Conservation (phyloP, 1,140 invertebrate genomes). For the Aphaenogaster floridana region DNA sequence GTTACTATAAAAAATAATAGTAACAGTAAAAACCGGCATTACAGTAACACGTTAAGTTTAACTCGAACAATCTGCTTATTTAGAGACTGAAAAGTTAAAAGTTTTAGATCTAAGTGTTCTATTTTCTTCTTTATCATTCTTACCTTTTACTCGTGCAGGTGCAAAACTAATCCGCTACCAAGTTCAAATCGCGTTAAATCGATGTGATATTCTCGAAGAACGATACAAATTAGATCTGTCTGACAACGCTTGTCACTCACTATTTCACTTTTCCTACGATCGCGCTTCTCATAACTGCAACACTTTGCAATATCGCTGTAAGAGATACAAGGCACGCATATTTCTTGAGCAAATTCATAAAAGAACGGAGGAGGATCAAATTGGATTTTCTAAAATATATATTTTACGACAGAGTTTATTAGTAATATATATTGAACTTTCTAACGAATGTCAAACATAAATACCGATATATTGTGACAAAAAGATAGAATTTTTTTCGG, state of each 20-base stretch:
- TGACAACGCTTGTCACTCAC: constrained; percentile 20
- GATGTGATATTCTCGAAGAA: constrained; percentile 18
- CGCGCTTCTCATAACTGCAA: not conserved
- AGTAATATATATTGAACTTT: not conserved
- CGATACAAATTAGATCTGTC: constrained; percentile 53
- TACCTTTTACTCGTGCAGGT: not conserved
- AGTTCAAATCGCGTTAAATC: constrained; percentile 26
- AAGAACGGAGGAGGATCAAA: not conserved
- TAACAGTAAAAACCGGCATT: too few species aligned
- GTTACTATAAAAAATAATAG: too few species aligned
- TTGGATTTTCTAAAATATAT: not conserved
- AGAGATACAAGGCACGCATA: not conserved
- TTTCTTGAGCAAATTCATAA: not conserved
- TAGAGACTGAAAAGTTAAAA: not conserved
- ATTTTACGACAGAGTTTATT: not conserved
- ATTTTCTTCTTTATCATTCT: not conserved
- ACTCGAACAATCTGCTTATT: not conserved
- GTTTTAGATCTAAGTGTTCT: not conserved
- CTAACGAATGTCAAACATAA: not conserved
- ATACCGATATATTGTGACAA: not conserved
- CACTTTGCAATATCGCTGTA: not conserved
- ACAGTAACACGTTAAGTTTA: too few species aligned
- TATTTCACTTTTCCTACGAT: constrained; percentile 16
- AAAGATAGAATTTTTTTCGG: not conserved
- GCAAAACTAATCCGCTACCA: constrained; percentile 8